Evolutionary conservation across 2,797 vertebrate species (phyloP).

Genomic region (Distichodus sexfasciatus): DNA sequence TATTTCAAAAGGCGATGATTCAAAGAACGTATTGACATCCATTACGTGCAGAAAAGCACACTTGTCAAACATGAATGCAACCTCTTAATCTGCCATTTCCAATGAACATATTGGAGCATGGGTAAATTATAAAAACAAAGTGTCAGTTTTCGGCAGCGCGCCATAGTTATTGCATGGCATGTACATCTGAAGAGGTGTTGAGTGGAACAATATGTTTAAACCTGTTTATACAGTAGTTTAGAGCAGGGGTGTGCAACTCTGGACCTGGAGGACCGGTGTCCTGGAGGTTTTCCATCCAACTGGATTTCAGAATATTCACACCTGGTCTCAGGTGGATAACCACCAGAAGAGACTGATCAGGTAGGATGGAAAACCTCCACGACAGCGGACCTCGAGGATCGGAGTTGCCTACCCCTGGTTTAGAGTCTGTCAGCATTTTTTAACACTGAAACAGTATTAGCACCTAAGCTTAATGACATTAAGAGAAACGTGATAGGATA

Average conservation of each 20-base stretch:
- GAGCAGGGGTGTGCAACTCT: too few species aligned
- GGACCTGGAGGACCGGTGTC: too few species aligned
- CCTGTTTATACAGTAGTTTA: too few species aligned
- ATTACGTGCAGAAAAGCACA: neutral
- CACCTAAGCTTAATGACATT: conserved; percentile 40
- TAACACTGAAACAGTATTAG: conserved; percentile 42
- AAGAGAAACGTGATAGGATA: conserved; percentile 49
- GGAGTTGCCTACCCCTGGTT: too few species aligned
- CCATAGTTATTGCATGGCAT: neutral
- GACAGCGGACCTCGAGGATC: too few species aligned
- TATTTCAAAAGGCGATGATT: too few species aligned
- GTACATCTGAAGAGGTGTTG: conserved; percentile 17
- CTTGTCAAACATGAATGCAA: neutral
- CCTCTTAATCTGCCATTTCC: conserved; percentile 4
- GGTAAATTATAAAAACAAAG: conserved; percentile 29
- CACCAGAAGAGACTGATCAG: too few species aligned
- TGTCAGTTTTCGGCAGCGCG: neutral
- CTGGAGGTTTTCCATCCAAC: too few species aligned
- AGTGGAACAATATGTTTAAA: conserved; percentile 35
- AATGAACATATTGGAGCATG: neutral
- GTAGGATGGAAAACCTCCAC: too few species aligned
- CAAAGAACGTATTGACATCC: too few species aligned
- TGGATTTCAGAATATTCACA: too few species aligned
- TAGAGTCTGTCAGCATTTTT: conserved; percentile 27
- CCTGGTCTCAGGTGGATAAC: too few species aligned